phyloP scores from a whole-genome alignment of 2,797 vertebrate genomes.

The Euthynnus affinis region DNA sequence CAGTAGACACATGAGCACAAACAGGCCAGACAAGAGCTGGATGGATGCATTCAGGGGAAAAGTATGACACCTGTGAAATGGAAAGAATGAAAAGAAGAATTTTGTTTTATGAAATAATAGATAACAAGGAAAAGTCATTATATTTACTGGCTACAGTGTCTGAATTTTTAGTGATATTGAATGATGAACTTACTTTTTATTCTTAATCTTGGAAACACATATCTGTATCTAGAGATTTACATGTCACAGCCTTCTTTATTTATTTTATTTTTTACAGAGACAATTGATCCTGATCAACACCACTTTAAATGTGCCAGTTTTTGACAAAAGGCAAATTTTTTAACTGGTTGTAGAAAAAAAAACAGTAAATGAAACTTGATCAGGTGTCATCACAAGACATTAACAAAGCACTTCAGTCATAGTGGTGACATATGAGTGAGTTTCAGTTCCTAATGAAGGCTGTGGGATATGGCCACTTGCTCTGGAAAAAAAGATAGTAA shows the following conservation, averaged over 20 bases:
- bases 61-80: conserved; percentile 4
- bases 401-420: not conserved
- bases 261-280: too few species aligned
- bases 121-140: not conserved
- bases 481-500: not conserved
- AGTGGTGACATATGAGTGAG: not conserved
- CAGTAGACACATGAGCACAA: conserved; percentile 47
- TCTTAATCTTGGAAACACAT: not conserved
- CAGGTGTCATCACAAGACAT: not conserved
- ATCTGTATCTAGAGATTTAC: not conserved
- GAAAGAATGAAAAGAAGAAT: not conserved
- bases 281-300: too few species aligned
- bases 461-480: not conserved
- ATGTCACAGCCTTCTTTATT: not conserved
- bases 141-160: conserved; percentile 10
- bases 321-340: too few species aligned
- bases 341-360: too few species aligned
- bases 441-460: not conserved
- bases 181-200: not conserved
- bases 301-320: too few species aligned
- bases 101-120: not conserved
- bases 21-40: conserved; percentile 31
- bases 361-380: not conserved
- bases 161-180: conserved; percentile 5
- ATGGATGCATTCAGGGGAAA: conserved; percentile 12